phyloP scores from a whole-genome alignment of 2,113 vertebrate genomes.

The Coreoperca whiteheadi region DNA sequence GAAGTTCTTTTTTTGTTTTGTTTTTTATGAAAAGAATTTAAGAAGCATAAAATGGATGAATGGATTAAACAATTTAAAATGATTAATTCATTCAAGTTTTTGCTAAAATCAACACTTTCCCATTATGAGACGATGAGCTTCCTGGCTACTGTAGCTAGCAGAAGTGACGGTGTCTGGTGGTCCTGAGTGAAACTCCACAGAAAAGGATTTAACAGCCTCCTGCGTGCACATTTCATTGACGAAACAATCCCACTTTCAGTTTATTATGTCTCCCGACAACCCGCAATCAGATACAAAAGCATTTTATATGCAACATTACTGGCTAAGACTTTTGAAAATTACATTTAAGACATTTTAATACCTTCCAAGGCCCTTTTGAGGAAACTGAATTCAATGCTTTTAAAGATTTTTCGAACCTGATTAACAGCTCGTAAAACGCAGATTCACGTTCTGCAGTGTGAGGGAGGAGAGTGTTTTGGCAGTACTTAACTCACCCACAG shows the following conservation, averaged over 20 bases:
- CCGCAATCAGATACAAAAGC: background rate
- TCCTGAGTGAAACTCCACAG: background rate
- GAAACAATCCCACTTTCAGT: background rate
- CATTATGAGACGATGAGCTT: background rate
- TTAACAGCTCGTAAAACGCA: background rate
- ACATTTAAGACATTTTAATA: background rate
- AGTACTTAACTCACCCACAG: conserved; percentile 62
- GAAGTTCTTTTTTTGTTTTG: too few relatives aligned
- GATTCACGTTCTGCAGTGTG: background rate
- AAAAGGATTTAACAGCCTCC: too few relatives aligned
- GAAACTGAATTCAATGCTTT: background rate
- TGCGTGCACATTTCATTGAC: too few relatives aligned
- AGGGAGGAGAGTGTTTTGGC: conserved; percentile 16
- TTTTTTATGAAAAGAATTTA: too few relatives aligned
- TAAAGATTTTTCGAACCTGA: background rate
- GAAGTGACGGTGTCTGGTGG: background rate
- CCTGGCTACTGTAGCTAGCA: background rate
- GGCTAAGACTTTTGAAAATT: background rate
- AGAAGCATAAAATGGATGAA: background rate
- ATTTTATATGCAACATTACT: background rate
- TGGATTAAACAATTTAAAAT: background rate
- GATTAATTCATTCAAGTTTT: background rate
- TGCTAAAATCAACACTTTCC: background rate
- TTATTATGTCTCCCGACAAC: background rate
- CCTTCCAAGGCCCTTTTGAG: background rate